Evolutionary conservation across 2,888 invertebrate species (phyloP), one percentile per base, ranked within the genome.

Genomic region (Sialis lutaria): DNA sequence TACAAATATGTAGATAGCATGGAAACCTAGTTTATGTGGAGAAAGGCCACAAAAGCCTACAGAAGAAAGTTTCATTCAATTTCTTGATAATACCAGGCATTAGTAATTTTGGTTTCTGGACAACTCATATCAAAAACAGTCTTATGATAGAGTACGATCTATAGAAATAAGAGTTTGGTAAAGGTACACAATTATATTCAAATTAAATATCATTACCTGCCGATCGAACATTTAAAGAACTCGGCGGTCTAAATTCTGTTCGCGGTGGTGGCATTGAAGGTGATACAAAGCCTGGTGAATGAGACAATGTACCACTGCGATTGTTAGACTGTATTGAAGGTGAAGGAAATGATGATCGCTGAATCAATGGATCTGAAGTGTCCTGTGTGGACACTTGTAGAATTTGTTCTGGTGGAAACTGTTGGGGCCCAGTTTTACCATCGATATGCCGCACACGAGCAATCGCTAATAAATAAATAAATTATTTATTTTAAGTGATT

Each of bases 381-480:
- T 56, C 56, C 37, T 57, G 53, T 50, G 62, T 60, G 12, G 60
- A 60, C 13, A 55, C 52, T 30, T 58, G 48, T 48, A 62, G 61
- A 43, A 47, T 50, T 49, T 33, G 44, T 40, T 49, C 51, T 33
- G 44, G 46, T 40, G 43, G 48, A 47, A 51, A 50, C 48, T 54
- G 58, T 50, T 56, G 58, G 4, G 22, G 22, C 22, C 22, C 22
- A 42, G 42, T 33, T 33, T 33, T 39, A 22, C 61, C 59, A 52
- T 65, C 65, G 47, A 73, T 67, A 58, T 72, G 72, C 42, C 73
- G 64, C 43, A 73, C 74, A 55, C 72, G 63, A 30, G 70, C 70
- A 55, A 75, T 73, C 39, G 71, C 74, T 75, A 55, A 46, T 60
- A 59, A 49, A 50, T 50, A 52, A 49, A 49, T 52, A 51, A 43